These are phyloP conservation scores for Phyllostomus hastatus DNA, from an alignment of 2,113 vertebrate genomes.

Conservation along the genomic window DNA sequence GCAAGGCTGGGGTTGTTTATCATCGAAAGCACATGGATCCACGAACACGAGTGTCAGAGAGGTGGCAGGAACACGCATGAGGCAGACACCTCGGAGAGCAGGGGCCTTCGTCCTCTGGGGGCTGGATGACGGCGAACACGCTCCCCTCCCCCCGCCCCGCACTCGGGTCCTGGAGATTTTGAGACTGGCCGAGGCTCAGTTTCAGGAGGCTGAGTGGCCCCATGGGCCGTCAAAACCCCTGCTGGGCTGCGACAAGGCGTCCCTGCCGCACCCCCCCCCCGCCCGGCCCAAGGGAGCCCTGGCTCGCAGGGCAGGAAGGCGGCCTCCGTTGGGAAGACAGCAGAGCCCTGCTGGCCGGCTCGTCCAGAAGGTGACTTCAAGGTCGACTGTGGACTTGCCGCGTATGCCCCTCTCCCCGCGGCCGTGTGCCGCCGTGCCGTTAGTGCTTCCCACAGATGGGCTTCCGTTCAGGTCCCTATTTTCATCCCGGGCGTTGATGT, in stretches of 20 bases:
- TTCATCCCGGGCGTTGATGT: neutral
- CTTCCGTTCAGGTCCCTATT: neutral
- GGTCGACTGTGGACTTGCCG: neutral
- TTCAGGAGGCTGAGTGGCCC: neutral
- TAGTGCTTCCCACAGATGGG: neutral
- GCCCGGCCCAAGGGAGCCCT: neutral
- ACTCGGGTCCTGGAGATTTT: rapidly evolving
- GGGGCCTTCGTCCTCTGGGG: neutral
- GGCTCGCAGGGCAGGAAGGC: neutral
- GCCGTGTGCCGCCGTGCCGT: neutral
- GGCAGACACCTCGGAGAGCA: neutral
- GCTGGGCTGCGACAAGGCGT: neutral
- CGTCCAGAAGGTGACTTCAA: neutral
- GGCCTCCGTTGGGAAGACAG: neutral
- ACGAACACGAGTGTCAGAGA: neutral
- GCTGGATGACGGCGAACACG: neutral
- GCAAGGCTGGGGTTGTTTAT: neutral
- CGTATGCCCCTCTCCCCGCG: neutral
- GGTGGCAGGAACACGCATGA: too few relatives aligned
- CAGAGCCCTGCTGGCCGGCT: neutral
- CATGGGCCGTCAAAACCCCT: too few relatives aligned
- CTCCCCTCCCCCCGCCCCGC: too few relatives aligned
- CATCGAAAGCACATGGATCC: neutral
- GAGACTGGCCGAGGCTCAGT: rapidly evolving
- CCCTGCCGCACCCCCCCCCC: rapidly evolving